Base-by-base conservation (phyloP, 2,888 invertebrate genomes). In the Eupeodes luniger region DNA sequence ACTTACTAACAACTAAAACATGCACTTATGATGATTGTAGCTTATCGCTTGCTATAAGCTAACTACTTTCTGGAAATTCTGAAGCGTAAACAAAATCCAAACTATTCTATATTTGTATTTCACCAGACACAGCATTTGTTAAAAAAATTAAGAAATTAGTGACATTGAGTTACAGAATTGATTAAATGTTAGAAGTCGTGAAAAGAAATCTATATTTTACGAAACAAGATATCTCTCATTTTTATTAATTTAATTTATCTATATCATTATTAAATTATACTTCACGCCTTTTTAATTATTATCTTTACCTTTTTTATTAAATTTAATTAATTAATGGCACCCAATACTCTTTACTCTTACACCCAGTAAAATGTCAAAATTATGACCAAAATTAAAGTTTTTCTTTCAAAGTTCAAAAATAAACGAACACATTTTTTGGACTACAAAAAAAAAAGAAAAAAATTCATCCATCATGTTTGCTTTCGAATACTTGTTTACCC, bases 281-380 rank as follows among this genome's bases (percentile, higher is more conserved):
- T 1, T 1, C 27, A 9, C 44, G 12, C 34, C 47, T n/a, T 51
- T 12, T 69, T 4, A 5, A 2, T 27, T 27, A 40, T 40, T 40
- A 40, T 40, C 36, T 36, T 7, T 40, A 7, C 6, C 6, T 27
- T 9, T 51, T 9, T 5, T 9, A 59, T 78, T 55, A 19, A 61
- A 59, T 59, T 77, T 53, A 67, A 77, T 66, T 44, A 66, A 59
- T 6, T 53, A 59, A 78, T 51, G 69, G 49, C 51, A 40, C 51
- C 62, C 53, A 16, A 51, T 51, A 44, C 66, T 57, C 49, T 9
- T 19, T 19, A 19, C 19, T 1, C 19, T 34, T 40, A n/a, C 51
- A 53, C 53, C 36, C 53, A 51, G 5, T 61, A 69, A 49, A 57
- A 69, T 53, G 79, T 70, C 79, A 70, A 70, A 59, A 51, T 34